Evolutionary conservation across 1,140 invertebrate species (phyloP), one percentile per base, ranked within the genome.

Genomic region (Zaprionus lachaisei): DNA sequence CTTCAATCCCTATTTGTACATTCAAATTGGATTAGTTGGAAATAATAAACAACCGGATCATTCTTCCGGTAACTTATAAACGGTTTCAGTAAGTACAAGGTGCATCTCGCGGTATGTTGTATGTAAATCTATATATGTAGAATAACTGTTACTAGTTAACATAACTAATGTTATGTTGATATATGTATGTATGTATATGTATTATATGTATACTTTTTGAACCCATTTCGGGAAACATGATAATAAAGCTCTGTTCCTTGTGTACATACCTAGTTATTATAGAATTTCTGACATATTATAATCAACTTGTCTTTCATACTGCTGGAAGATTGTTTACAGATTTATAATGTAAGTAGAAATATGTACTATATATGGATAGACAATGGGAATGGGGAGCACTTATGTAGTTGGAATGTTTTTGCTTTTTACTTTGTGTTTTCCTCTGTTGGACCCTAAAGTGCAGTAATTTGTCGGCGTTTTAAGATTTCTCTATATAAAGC

Each of bases 301-400:
- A 51, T 51, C 22, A 64, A 41, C 24, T 38, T 65, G 55, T 67
- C 65, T 67, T 67, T 67, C 56, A 41, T 66, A 44, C n/a, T 57
- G 26, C 37, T 69, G 66, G 72, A 70, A 70, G 72, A 68, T 58
- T 37, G 44, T 15, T 57, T 28, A 31, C 17, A 17, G 31, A 34
- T 64, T n/a, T 63, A 34, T 44, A 22, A 51, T 51, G 47, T 24
- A 22, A 4, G 17, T 22, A 22, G 1, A 22, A 22, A 20, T 51
- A 51, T 62, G 54, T 63, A 34, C n/a, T 17, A 17, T 17, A 41
- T 24, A 77, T 77, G 74, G 74, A 77, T 72, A 77, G 74, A 77
- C 74, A 72, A 67, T 66, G 69, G 74, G 74, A 77, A 77, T 77
- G 74, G 74, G 70, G 49, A 72, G 74, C 62, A 77, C 74, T 65